Conservation (phyloP, 2,797 vertebrate genomes). For the Cynodonichthys magdalenae region DNA sequence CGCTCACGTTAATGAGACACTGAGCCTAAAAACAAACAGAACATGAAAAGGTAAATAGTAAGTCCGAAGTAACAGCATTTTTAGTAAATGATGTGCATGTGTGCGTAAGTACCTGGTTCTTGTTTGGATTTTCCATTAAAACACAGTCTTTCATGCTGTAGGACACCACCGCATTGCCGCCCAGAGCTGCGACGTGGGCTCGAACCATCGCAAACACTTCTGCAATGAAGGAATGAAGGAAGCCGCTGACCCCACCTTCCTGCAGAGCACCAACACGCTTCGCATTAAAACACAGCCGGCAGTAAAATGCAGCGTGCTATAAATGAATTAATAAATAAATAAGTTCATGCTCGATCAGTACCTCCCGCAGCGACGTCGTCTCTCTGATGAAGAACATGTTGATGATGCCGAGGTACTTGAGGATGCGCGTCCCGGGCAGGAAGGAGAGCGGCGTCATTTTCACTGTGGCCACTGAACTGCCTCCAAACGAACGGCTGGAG, state of each 20-base stretch:
- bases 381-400: slow-evolving; percentile 99
- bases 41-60: no score
- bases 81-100: background rate
- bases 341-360: slow-evolving; percentile 59
- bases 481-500: slow-evolving; percentile 81
- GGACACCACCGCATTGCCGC: slow-evolving; percentile 96
- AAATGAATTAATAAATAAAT: no score
- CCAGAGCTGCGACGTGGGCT: slow-evolving; percentile 95
- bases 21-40: slow-evolving; percentile 84
- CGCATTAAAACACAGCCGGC: background rate
- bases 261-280: slow-evolving; percentile 55
- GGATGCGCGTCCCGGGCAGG: slow-evolving; percentile 93
- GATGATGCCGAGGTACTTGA: slow-evolving; percentile 98
- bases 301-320: background rate
- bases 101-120: slow-evolving; percentile 90
- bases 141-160: slow-evolving; percentile 99
- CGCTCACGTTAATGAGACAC: slow-evolving; percentile 98
- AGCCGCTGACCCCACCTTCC: slow-evolving; percentile 98
- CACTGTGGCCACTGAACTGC: slow-evolving; percentile 89
- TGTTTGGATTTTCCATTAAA: slow-evolving; percentile 99
- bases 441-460: slow-evolving; percentile 99
- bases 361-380: slow-evolving; percentile 97
- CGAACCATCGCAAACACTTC: slow-evolving; percentile 99
- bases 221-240: slow-evolving; percentile 95
- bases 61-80: no score